Base-by-base conservation (phyloP, 37 sponge, comb jelly and placozoan genomes). In the Theonella swinhoei region DNA sequence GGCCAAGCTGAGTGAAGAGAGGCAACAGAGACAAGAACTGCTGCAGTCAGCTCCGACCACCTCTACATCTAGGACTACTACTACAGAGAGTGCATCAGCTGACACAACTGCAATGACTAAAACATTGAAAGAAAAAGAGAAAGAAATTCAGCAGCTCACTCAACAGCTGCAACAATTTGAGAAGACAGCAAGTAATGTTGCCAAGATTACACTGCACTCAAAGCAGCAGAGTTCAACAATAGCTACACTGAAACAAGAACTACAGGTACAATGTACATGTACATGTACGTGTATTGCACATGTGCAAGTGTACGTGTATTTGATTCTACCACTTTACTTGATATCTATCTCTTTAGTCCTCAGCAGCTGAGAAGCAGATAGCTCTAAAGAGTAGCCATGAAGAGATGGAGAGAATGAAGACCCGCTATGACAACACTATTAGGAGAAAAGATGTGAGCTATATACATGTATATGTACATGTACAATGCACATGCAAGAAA, bases 141-240 rank as follows among this genome's bases (percentile, higher is more conserved):
- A 28, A 7, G 34, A 25, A 20, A 29, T 68, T 31, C 33, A 5
- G 34, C 29, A 1, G 9, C 20, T 32, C 1, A 3, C 33, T 31
- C 69, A 28, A 31, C 69, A 68, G 69, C 69, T 68, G 30, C 69
- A 68, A 33, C 31, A 7, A 31, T 68, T 68, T 32, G 69, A 68
- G 34, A 68, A 68, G 69, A 68, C 69, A 32, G 69, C 69, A 31
- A 28, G 33, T 3, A 33, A 68, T 8, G 9, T 68, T 29, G 30
- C 69, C 2, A 68, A 29, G 34, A 7, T 68, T 5, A 33, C 34
- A 2, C 9, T 3, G 1, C 69, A 68, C 69, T 33, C 69, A 25
- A 68, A 68, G 34, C 33, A 33, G 34, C 69, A 68, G 69, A 68
- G 69, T 5, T 1, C 1, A 1, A 29, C 20, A 33, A 33, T 68